Evolutionary conservation across 2,888 invertebrate genomes (phyloP).

Genomic region (Drosophila helvetica): DNA sequence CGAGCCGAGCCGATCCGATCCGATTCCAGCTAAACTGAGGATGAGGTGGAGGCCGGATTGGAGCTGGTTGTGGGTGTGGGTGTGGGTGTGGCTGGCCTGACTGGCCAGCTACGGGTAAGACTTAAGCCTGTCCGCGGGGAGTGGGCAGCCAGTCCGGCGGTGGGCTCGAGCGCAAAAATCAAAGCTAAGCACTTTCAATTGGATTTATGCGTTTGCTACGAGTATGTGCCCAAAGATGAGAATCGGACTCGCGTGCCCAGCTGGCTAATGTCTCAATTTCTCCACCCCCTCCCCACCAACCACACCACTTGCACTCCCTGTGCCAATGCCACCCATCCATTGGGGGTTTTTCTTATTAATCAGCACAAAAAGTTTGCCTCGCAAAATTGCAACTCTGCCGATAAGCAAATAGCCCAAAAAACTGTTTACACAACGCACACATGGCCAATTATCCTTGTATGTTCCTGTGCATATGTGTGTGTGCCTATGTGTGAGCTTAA

Average conservation of each 20-base stretch:
- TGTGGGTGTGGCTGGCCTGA: neutral
- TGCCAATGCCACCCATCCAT: neutral
- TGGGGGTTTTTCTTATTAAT: conserved; percentile 70
- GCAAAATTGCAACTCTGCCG: conserved; percentile 75
- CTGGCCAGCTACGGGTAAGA: conserved; percentile 23
- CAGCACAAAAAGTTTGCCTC: conserved; percentile 62
- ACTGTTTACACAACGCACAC: conserved; percentile 66
- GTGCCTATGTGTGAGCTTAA: conserved; percentile 10
- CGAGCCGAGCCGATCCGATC: neutral
- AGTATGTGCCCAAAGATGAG: conserved; percentile 49
- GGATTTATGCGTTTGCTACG: conserved; percentile 77
- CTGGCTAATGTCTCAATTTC: conserved; percentile 71
- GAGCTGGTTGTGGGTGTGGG: neutral
- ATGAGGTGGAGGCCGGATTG: neutral
- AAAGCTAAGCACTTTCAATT: conserved; percentile 81
- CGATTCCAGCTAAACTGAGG: conserved; percentile 8
- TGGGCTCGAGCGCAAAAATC: conserved; percentile 62
- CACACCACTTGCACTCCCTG: too few species aligned
- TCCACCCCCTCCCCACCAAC: neutral
- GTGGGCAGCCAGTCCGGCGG: neutral
- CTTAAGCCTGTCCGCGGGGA: conserved; percentile 44
- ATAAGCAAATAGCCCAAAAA: conserved; percentile 79
- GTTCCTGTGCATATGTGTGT: neutral
- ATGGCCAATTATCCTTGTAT: conserved; percentile 59
- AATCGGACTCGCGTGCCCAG: conserved; percentile 45